phyloP scores from a whole-genome alignment of 2,797 vertebrate species.

The Morus bassanus region DNA sequence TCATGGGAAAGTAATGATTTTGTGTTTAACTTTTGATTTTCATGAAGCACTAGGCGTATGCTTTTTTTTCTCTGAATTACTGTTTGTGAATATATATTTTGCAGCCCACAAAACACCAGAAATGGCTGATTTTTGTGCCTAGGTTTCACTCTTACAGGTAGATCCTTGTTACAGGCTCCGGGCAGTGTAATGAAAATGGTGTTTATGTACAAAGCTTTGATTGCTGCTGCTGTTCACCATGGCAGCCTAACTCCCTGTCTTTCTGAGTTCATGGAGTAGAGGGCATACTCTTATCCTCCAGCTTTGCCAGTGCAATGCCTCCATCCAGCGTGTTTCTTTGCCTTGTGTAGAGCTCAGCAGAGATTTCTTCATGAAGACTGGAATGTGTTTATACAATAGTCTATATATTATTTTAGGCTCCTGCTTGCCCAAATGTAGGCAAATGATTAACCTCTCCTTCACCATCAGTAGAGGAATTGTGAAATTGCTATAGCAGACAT shows the following conservation, averaged over 20 bases:
- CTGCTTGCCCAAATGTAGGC: background rate
- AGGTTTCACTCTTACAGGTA: background rate
- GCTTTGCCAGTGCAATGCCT: background rate
- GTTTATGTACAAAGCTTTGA: background rate
- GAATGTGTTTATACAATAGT: slow-evolving; percentile 32
- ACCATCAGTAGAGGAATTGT: rapidly evolving
- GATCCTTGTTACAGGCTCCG: background rate
- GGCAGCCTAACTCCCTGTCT: background rate
- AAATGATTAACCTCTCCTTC: background rate
- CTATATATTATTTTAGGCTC: slow-evolving; percentile 48
- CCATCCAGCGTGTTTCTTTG: background rate
- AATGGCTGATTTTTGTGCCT: background rate
- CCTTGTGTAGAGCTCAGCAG: background rate
- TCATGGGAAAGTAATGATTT: background rate
- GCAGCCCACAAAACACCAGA: background rate
- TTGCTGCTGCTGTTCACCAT: background rate
- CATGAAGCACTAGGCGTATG: background rate
- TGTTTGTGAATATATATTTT: background rate
- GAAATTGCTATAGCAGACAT: background rate
- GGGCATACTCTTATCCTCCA: background rate
- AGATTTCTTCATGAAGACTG: background rate
- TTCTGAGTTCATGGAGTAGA: background rate
- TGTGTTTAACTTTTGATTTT: background rate
- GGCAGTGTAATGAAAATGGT: background rate
- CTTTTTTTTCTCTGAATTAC: background rate